Base-by-base conservation (phyloP, 2,113 vertebrate species). In the Peucedramus taeniatus region DNA sequence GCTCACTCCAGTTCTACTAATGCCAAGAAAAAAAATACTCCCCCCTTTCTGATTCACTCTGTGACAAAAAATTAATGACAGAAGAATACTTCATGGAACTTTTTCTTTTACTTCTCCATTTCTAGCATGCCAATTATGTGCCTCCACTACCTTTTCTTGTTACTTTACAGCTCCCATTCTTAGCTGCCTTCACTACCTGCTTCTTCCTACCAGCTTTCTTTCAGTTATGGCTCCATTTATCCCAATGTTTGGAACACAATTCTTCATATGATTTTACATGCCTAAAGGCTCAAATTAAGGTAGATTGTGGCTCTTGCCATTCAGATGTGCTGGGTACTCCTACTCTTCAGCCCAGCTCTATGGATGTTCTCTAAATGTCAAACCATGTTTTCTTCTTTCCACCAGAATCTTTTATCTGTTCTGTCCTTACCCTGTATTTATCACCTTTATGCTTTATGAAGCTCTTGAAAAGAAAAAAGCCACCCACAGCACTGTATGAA, bases 371-470 rank as follows among this genome's bases (percentile, higher is more conserved):
- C 17, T 26, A 80, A 78, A 24, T 39, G 61, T 50, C 37, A 3
- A 91, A 86, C 42, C 33, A 49, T 33, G 17, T 77, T 95, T 96
- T 77, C 51, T 65, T 94, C 77, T 56, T 93, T 72, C 70, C 50
- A 40, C 18, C 56, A 47, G 50, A 40, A 59, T 39, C 80, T 78
- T 94, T 88, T 47, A 80, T 28, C 84, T 88, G 21, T 35, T 95
- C 75, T 50, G 20, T 91, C 59, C 59, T 85, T 22, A 65, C 51
- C 64, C 89, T 26, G 26, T 57, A 72, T 88, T 90, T 93, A 93
- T 93, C 81, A 93, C 84, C 89, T 87, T 89, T 45, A 57, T 42
- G 39, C 76, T 94, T 88, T 90, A 83, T 84, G 78, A 76, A 91
- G 68, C 39, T 78, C 76, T 92, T 50, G 44, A 53, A 94, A 75